Conservation (phyloP, 2,888 invertebrate genomes). For the Epistrophella euchroma region DNA sequence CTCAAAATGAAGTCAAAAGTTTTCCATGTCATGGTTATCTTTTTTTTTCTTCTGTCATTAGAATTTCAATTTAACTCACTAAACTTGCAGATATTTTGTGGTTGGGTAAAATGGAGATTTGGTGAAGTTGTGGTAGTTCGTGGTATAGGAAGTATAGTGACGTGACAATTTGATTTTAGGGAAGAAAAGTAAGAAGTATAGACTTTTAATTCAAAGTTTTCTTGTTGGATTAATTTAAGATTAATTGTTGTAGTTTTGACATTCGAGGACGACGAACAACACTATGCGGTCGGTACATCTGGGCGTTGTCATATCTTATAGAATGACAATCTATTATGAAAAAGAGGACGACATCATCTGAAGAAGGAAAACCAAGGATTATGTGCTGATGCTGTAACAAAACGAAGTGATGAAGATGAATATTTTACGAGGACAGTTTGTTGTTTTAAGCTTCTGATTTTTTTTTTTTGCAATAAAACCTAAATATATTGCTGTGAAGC, state of each 20-base stretch:
- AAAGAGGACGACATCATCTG: slow-evolving; percentile 8
- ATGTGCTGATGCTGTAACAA: background rate
- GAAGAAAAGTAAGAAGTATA: background rate
- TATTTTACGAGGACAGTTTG: slow-evolving; percentile 1
- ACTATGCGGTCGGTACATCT: background rate
- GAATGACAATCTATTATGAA: slow-evolving; percentile 9
- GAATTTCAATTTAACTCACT: slow-evolving; percentile 34
- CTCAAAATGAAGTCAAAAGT: slow-evolving; percentile 45
- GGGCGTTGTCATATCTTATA: background rate
- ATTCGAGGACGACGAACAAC: slow-evolving; percentile 10
- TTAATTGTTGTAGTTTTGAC: slow-evolving; percentile 27
- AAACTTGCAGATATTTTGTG: slow-evolving; percentile 35
- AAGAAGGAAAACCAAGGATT: slow-evolving; percentile 6
- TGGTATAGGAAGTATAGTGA: background rate
- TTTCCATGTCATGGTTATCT: background rate
- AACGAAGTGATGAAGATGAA: slow-evolving; percentile 5
- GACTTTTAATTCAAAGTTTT: slow-evolving; percentile 1
- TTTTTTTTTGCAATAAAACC: background rate
- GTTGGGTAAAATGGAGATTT: slow-evolving; percentile 3
- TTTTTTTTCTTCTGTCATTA: slow-evolving; percentile 16
- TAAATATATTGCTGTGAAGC: no score
- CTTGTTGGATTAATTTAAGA: slow-evolving; percentile 16
- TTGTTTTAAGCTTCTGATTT: background rate
- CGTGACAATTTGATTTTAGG: background rate
- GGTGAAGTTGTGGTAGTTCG: background rate